Evolutionary conservation across 2,888 invertebrate genomes (phyloP).

Genomic region (Isotomurus palustris): DNA sequence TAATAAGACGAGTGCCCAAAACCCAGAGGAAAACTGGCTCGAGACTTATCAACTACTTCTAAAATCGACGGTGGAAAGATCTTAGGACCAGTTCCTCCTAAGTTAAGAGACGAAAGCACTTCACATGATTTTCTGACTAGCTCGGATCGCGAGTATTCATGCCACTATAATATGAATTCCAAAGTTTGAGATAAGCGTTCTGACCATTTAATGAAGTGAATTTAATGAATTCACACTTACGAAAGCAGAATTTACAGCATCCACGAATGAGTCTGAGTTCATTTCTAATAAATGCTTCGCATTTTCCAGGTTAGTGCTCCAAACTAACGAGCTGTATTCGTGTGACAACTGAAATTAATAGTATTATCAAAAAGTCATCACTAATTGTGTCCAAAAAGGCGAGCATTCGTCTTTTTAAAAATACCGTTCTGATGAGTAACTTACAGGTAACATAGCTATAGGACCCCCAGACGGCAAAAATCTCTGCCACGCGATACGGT

Average conservation of each 20-base stretch:
- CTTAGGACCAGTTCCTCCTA: constrained; percentile 25
- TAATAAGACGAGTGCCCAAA: constrained; percentile 87
- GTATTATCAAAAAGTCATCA: background rate
- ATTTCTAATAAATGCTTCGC: constrained; percentile 68
- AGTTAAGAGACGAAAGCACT: constrained; percentile 28
- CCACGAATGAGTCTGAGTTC: constrained; percentile 74
- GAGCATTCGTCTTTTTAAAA: too few species aligned
- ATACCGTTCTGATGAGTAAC: constrained; percentile 37
- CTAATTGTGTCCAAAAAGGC: too few species aligned
- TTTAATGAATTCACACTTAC: constrained; percentile 53
- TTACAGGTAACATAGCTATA: constrained; percentile 80
- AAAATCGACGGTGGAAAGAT: constrained; percentile 40
- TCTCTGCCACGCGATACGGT: constrained; percentile 91
- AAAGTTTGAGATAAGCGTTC: background rate
- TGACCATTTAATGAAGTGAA: too few species aligned
- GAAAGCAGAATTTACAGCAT: constrained; percentile 79
- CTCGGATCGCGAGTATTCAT: constrained; percentile 55
- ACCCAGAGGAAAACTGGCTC: constrained; percentile 87
- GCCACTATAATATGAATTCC: constrained; percentile 55
- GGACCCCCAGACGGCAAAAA: constrained; percentile 83
- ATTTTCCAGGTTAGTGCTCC: constrained; percentile 74
- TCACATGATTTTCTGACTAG: constrained; percentile 38
- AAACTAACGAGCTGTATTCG: constrained; percentile 81
- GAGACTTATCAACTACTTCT: constrained; percentile 54
- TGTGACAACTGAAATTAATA: constrained; percentile 59